Conservation (phyloP, 2,888 invertebrate genomes). For the Eilema depressum region DNA sequence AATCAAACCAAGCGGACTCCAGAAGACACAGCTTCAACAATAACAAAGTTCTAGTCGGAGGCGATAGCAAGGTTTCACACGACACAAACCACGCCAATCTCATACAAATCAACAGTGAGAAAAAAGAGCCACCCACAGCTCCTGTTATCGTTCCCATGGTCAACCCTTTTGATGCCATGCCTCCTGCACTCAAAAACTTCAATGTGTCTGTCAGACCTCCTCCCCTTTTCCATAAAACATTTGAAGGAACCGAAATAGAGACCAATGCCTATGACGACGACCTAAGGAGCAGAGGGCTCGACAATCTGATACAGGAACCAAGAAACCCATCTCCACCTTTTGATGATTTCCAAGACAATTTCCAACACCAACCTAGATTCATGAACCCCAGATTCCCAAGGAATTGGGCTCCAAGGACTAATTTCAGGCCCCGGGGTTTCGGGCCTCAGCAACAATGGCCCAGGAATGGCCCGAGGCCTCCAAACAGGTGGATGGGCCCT, state of each 20-base stretch:
- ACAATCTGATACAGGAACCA: constrained; percentile 42
- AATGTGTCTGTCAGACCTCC: constrained; percentile 47
- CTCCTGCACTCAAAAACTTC: constrained; percentile 61
- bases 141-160: constrained; percentile 65
- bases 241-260: constrained; percentile 49
- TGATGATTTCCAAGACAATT: constrained; percentile 59
- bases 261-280: constrained; percentile 71
- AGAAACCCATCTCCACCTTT: constrained; percentile 53
- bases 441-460: constrained; percentile 69
- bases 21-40: constrained; percentile 77
- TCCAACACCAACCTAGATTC: constrained; percentile 57
- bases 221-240: constrained; percentile 36
- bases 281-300: constrained; percentile 59
- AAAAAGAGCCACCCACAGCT: constrained; percentile 58
- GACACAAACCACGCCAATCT: constrained; percentile 61
- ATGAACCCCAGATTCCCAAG: constrained; percentile 74
- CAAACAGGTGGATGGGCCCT: constrained; percentile 75
- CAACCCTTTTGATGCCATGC: constrained; percentile 79
- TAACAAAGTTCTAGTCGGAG: constrained; percentile 81
- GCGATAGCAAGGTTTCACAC: constrained; percentile 65
- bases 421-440: constrained; percentile 63
- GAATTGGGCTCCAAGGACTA: constrained; percentile 78
- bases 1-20: constrained; percentile 81
- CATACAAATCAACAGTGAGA: constrained; percentile 66
- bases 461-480: constrained; percentile 72